phyloP scores from a whole-genome alignment of 2,888 invertebrate species.

The Nomada fucata region DNA sequence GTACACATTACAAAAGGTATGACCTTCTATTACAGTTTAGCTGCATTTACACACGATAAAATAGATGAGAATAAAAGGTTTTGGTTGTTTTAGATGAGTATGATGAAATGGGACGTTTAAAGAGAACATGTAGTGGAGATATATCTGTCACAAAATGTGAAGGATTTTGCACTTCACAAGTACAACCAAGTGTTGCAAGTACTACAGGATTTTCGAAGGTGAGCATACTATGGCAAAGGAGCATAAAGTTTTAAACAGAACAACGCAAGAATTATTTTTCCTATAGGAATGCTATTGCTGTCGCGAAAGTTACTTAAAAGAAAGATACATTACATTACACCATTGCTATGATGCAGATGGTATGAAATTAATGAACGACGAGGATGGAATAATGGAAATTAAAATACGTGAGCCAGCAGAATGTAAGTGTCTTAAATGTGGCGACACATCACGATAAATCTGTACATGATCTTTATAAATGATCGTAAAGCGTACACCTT shows the following conservation, averaged over 20 bases:
- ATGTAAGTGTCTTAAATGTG: constrained; percentile 96
- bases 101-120: constrained; percentile 92
- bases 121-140: constrained; percentile 95
- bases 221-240: constrained; percentile 45
- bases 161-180: constrained; percentile 95
- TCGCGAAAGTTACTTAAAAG: constrained; percentile 93
- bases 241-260: neutral
- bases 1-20: constrained; percentile 94
- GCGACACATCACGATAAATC: constrained; percentile 89
- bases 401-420: constrained; percentile 94
- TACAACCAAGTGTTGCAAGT: constrained; percentile 95
- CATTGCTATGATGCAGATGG: constrained; percentile 97
- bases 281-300: constrained; percentile 96
- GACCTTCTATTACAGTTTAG: constrained; percentile 8
- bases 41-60: constrained; percentile 12
- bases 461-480: constrained; percentile 12
- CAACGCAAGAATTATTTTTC: constrained; percentile 16
- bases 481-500: constrained; percentile 15
- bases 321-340: constrained; percentile 90
- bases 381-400: constrained; percentile 91
- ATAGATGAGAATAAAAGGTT: constrained; percentile 8
- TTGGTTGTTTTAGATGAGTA: constrained; percentile 90
- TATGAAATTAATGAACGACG: constrained; percentile 89
- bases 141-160: constrained; percentile 97
- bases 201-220: constrained; percentile 96